phyloP scores from a whole-genome alignment of 2,888 invertebrate genomes.

The Diarsia mendica region DNA sequence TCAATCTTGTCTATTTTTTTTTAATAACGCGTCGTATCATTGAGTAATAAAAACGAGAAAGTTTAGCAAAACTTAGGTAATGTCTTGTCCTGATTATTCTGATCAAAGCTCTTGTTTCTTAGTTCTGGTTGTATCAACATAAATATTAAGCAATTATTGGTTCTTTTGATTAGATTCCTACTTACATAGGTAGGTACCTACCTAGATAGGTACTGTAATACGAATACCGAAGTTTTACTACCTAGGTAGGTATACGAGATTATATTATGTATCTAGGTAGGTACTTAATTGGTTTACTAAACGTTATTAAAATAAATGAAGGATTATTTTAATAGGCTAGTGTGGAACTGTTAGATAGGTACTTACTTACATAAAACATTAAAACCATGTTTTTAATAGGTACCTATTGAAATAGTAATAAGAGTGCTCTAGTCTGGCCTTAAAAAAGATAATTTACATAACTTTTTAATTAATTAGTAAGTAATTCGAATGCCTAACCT shows the following conservation, averaged over 20 bases:
- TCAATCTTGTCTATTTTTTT: background rate
- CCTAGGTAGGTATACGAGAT: too few relatives aligned
- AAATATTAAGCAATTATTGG: constrained; percentile 25
- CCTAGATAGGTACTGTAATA: background rate
- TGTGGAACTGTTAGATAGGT: background rate
- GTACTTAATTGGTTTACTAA: background rate
- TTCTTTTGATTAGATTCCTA: constrained; percentile 9
- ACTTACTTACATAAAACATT: too few relatives aligned
- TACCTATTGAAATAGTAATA: background rate
- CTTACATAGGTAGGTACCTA: background rate
- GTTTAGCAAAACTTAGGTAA: constrained; percentile 47
- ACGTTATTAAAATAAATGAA: background rate
- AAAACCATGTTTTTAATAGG: too few relatives aligned
- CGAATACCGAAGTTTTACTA: background rate
- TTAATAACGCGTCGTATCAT: constrained; percentile 26
- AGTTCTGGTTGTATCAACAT: background rate
- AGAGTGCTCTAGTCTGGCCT: constrained; percentile 16
- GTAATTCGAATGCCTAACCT: constrained; percentile 54
- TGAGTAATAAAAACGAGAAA: constrained; percentile 48
- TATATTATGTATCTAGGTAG: background rate
- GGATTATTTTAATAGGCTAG: background rate
- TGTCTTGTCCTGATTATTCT: constrained; percentile 51
- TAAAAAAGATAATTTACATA: constrained; percentile 37
- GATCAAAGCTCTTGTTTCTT: constrained; percentile 28
- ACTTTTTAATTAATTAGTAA: constrained; percentile 47